These are phyloP conservation scores for Xyrichtys novacula DNA, from an alignment of 2,797 vertebrate species.

Conservation along the genomic window DNA sequence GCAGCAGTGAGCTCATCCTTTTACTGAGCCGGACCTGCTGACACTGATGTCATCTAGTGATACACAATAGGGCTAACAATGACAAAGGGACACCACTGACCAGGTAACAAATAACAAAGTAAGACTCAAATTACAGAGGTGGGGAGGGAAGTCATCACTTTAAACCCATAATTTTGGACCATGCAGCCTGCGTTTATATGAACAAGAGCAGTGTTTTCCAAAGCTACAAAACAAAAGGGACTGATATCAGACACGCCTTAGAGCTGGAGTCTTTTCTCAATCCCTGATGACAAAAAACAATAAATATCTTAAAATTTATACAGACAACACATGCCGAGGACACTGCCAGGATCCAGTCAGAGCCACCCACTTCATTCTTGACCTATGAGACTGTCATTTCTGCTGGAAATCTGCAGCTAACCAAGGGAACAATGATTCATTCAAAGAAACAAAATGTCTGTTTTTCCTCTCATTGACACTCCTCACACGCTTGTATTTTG, in stretches of 20 bases:
- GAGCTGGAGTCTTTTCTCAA: background rate
- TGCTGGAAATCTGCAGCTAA: conserved; percentile 23
- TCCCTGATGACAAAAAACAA: conserved; percentile 10
- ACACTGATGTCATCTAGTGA: conserved; percentile 50
- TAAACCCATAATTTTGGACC: conserved; percentile 40
- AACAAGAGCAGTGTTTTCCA: conserved; percentile 27
- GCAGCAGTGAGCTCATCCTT: conserved; percentile 53
- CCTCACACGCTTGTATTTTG: conserved; percentile 28
- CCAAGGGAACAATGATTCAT: conserved; percentile 50
- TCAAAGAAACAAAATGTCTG: conserved; percentile 32
- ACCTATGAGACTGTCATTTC: conserved; percentile 47
- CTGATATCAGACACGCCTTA: background rate
- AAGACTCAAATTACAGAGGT: conserved; percentile 21
- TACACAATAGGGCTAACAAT: conserved; percentile 37
- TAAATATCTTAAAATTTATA: conserved; percentile 11
- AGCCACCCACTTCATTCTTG: conserved; percentile 59
- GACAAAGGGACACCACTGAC: conserved; percentile 22
- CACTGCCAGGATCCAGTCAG: conserved; percentile 36
- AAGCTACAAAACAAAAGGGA: conserved; percentile 15
- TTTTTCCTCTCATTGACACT: conserved; percentile 32
- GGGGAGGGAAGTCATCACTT: conserved; percentile 18
- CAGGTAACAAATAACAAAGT: conserved; percentile 35
- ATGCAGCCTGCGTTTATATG: conserved; percentile 26
- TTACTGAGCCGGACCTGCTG: conserved; percentile 4
- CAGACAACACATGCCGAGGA: conserved; percentile 4